phyloP scores from a whole-genome alignment of 2,797 vertebrate genomes.

The Craterocephalus amniculus region DNA sequence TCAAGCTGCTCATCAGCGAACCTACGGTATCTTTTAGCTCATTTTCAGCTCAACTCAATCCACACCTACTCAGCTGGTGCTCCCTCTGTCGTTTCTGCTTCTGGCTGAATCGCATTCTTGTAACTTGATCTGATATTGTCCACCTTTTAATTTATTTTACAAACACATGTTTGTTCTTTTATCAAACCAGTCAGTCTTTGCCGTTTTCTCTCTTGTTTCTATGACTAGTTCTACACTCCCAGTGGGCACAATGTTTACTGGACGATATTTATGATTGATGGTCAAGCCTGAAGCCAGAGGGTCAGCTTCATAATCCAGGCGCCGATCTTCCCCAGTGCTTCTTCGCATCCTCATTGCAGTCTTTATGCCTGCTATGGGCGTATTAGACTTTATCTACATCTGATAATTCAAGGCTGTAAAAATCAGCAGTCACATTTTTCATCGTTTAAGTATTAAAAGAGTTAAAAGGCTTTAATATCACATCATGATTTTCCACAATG shows the following conservation, averaged over 20 bases:
- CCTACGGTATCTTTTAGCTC: constrained; percentile 32
- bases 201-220: neutral
- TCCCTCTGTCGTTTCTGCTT: constrained; percentile 8
- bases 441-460: neutral
- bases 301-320: constrained; percentile 52
- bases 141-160: neutral
- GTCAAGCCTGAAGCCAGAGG: constrained; percentile 35
- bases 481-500: constrained; percentile 5
- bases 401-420: constrained; percentile 2
- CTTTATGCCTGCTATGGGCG: neutral
- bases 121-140: neutral
- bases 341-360: constrained; percentile 26
- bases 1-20: constrained; percentile 52
- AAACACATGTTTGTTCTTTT: neutral
- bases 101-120: constrained; percentile 15
- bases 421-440: neutral
- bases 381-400: constrained; percentile 5
- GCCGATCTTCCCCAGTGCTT: constrained; percentile 21
- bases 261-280: constrained; percentile 25
- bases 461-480: constrained; percentile 8
- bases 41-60: constrained; percentile 24
- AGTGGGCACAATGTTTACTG: constrained; percentile 13
- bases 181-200: neutral
- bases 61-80: neutral
- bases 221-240: neutral